phyloP scores from a whole-genome alignment of 1,140 invertebrate species.

The Euglossa dilemma region DNA sequence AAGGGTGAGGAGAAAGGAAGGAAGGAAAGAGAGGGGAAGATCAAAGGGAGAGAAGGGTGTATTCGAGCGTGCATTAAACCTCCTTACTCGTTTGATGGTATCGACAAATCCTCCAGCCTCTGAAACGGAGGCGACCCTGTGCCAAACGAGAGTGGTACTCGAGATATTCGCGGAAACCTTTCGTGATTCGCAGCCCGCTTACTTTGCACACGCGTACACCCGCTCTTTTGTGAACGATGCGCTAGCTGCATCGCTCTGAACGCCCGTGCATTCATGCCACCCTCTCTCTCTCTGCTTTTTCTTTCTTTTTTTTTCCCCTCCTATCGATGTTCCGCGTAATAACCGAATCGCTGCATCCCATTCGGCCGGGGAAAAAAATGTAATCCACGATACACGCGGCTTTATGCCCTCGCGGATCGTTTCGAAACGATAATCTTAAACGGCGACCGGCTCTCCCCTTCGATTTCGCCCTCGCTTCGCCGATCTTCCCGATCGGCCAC shows the following conservation, averaged over 20 bases:
- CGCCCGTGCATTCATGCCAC: background rate
- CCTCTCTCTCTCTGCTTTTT: background rate
- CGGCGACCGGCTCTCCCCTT: background rate
- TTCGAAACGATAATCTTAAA: background rate
- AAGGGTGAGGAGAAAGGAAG: background rate
- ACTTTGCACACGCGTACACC: background rate
- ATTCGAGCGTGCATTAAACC: conserved; percentile 34
- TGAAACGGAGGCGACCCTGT: conserved; percentile 46
- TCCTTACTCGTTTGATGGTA: conserved; percentile 42
- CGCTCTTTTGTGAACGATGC: background rate
- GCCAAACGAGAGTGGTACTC: conserved; percentile 50
- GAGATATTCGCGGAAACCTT: conserved; percentile 39
- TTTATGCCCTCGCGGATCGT: background rate
- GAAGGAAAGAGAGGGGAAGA: conserved; percentile 3
- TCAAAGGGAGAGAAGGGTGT: conserved; percentile 31
- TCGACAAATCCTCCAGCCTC: conserved; percentile 33
- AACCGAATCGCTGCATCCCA: background rate
- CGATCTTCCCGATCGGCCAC: conserved; percentile 24
- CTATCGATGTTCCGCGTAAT: conserved; percentile 2
- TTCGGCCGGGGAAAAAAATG: background rate
- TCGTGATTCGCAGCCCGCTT: conserved; percentile 20
- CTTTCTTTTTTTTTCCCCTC: background rate
- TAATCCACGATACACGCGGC: background rate
- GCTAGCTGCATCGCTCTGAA: background rate
- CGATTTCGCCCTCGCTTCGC: background rate